Conservation (phyloP, 1,140 invertebrate species). For the Melanaphis sacchari region DNA sequence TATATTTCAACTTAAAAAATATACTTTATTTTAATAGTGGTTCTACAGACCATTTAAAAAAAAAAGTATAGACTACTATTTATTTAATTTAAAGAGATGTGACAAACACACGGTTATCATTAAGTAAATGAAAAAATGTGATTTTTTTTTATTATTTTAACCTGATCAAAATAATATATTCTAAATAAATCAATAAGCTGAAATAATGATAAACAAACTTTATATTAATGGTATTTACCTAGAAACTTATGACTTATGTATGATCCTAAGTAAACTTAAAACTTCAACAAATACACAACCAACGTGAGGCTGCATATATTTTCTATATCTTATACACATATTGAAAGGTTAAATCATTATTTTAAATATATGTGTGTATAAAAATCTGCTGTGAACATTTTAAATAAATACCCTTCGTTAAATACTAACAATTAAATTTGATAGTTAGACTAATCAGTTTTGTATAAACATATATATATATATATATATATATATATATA, state of each 20-base stretch:
- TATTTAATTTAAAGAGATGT: neutral
- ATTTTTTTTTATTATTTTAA: neutral
- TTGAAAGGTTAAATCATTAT: neutral
- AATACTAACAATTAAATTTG: neutral
- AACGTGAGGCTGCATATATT: neutral
- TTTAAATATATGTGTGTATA: neutral
- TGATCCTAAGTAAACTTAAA: neutral
- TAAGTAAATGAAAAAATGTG: neutral
- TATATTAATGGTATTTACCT: neutral
- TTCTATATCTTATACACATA: neutral
- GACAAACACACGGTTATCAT: neutral
- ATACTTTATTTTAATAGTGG: neutral
- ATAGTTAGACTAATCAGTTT: neutral
- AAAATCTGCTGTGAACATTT: neutral
- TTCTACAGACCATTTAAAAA: neutral
- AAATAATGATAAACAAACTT: neutral
- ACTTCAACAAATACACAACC: neutral
- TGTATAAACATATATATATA: neutral
- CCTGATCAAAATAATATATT: neutral
- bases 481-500: too few relatives aligned
- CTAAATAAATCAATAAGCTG: neutral
- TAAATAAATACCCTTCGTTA: neutral
- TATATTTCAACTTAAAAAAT: neutral
- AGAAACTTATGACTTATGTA: neutral
- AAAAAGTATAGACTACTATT: neutral